Conservation (phyloP, 2,797 vertebrate species). For the Pteronotus mesoamericanus region DNA sequence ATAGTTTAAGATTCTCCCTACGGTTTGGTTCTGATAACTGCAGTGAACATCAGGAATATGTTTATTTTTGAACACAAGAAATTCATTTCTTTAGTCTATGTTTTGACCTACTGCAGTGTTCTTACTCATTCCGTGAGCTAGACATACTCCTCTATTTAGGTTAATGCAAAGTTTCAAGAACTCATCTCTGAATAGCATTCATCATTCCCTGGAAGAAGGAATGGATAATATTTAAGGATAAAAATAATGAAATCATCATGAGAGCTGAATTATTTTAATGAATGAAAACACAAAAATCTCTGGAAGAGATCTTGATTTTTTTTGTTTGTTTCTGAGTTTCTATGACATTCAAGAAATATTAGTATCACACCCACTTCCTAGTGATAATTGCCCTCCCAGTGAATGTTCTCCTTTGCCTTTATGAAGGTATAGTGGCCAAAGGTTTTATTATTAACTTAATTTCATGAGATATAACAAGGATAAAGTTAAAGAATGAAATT, state of each 20-base stretch:
- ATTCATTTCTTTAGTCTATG: background rate
- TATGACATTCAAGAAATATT: background rate
- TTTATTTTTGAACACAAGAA: background rate
- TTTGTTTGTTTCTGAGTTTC: slow-evolving; percentile 28
- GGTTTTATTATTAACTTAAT: background rate
- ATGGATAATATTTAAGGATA: background rate
- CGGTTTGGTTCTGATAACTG: background rate
- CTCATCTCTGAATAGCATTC: background rate
- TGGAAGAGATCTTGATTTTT: background rate
- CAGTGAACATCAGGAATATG: background rate
- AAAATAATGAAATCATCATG: slow-evolving; percentile 4
- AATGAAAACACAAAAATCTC: background rate
- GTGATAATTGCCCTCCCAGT: background rate
- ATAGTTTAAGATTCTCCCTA: background rate
- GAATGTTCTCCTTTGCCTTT: background rate
- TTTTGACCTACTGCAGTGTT: background rate
- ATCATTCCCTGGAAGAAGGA: background rate
- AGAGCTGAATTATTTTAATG: background rate
- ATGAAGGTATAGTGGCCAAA: background rate
- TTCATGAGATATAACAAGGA: background rate
- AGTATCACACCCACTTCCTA: background rate
- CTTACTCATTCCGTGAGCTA: background rate
- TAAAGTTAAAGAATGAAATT: background rate
- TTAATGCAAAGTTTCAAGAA: background rate
- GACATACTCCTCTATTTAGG: background rate